Evolutionary conservation across 2,797 vertebrate species (phyloP).

Genomic region (Argyrosomus regius): DNA sequence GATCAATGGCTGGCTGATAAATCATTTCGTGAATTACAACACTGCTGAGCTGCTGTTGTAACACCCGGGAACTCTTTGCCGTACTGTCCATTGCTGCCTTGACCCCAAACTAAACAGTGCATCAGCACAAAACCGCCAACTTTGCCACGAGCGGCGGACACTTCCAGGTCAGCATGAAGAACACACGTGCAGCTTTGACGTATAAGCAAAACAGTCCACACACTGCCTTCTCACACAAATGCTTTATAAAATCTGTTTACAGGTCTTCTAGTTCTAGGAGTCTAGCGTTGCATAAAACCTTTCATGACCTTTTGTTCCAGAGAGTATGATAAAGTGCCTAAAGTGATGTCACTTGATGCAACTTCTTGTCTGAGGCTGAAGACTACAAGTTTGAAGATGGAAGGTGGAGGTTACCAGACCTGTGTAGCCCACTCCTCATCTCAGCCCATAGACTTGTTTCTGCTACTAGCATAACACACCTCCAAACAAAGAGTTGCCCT

Average conservation of each 20-base stretch:
- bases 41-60: slow-evolving; percentile 41
- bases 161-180: slow-evolving; percentile 12
- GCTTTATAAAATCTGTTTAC: not conserved
- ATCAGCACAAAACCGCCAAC: slow-evolving; percentile 56
- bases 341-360: not conserved
- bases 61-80: slow-evolving; percentile 20
- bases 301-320: not conserved
- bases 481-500: not conserved
- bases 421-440: not conserved
- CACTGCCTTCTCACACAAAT: not conserved
- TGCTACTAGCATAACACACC: not conserved
- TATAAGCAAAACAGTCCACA: not conserved
- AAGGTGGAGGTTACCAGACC: not conserved
- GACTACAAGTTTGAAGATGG: not conserved
- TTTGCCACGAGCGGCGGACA: slow-evolving; percentile 11
- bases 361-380: not conserved
- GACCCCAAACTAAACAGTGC: slow-evolving; percentile 45
- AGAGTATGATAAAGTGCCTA: not conserved
- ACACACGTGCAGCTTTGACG: not conserved
- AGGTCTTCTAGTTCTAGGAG: not conserved
- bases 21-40: slow-evolving; percentile 68
- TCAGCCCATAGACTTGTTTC: not conserved
- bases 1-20: slow-evolving; percentile 73
- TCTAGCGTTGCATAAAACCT: not conserved
- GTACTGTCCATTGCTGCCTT: slow-evolving; percentile 13